Conservation (phyloP, 2,797 vertebrate genomes). For the Tauraco hartlaubi region DNA sequence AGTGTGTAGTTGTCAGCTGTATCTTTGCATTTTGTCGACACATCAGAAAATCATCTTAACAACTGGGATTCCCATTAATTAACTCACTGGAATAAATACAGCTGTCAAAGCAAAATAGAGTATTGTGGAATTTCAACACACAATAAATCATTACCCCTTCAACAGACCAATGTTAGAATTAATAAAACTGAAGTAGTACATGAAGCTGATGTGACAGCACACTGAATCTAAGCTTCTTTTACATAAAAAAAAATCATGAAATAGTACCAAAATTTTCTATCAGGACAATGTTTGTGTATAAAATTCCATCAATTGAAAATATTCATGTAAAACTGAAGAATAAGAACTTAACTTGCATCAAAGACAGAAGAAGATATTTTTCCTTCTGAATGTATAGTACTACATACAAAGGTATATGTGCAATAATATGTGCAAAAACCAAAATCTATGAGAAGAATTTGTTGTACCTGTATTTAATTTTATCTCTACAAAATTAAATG, state of each 20-base stretch:
- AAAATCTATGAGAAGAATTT: neutral
- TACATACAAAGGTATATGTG: too few relatives aligned
- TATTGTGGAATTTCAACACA: conserved; percentile 4
- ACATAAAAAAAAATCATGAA: neutral
- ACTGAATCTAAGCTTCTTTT: neutral
- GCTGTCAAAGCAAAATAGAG: conserved; percentile 41
- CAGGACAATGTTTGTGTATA: neutral
- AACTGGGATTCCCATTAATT: conserved; percentile 46
- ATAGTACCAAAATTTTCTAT: neutral
- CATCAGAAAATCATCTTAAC: conserved; percentile 34
- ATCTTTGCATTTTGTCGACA: conserved; percentile 9
- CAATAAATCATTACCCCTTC: neutral
- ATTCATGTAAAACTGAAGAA: neutral
- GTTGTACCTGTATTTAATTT: neutral
- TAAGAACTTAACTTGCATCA: neutral
- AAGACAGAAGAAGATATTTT: neutral
- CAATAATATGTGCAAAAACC: neutral
- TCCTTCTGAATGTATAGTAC: neutral
- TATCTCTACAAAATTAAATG: neutral
- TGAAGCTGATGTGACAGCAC: neutral
- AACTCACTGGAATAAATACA: conserved; percentile 48
- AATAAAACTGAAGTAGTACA: neutral
- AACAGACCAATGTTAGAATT: neutral
- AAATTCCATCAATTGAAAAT: neutral
- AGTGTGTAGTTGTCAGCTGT: neutral